A percentile compares a stretch with the other conserved stretches of the same genome.
Evolutionary conservation across 2,113 vertebrate genomes (phyloP).

Genomic region (Xyliphius kryptos): DNA sequence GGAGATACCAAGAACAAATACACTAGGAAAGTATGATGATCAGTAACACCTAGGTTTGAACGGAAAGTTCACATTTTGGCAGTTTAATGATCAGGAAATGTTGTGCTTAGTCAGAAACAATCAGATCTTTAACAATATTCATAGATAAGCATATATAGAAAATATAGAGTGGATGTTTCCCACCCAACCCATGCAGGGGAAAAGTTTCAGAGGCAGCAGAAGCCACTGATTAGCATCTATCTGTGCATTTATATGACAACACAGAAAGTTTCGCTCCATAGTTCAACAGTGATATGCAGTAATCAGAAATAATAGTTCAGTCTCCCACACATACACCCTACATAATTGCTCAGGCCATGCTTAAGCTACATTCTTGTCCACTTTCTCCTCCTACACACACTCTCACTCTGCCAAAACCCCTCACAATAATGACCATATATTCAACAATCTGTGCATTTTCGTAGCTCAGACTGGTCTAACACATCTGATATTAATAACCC

Average conservation of each 20-base stretch:
- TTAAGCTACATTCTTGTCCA: slow-evolving; percentile 18
- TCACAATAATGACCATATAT: slow-evolving; percentile 9
- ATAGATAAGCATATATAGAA: too few relatives aligned
- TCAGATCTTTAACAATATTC: too few relatives aligned
- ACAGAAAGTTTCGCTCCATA: background rate
- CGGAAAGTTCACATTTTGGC: too few relatives aligned
- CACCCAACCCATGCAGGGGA: background rate
- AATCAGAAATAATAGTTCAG: slow-evolving; percentile 15
- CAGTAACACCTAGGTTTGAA: too few relatives aligned
- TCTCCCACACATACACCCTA: slow-evolving; percentile 21
- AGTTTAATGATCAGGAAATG: too few relatives aligned
- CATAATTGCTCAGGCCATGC: slow-evolving; percentile 16
- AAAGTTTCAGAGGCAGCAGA: background rate
- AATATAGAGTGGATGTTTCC: background rate
- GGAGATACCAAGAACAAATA: too few relatives aligned
- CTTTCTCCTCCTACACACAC: slow-evolving; percentile 5
- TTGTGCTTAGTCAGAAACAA: too few relatives aligned
- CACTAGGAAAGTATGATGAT: too few relatives aligned
- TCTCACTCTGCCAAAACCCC: background rate
- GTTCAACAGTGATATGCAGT: background rate
- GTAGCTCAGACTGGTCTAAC: background rate
- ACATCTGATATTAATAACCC: background rate
- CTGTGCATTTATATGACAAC: slow-evolving; percentile 4
- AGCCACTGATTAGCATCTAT: background rate
- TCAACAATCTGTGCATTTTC: slow-evolving; percentile 3